Conservation (phyloP, 1,140 invertebrate species). For the Anastatus disparis region DNA sequence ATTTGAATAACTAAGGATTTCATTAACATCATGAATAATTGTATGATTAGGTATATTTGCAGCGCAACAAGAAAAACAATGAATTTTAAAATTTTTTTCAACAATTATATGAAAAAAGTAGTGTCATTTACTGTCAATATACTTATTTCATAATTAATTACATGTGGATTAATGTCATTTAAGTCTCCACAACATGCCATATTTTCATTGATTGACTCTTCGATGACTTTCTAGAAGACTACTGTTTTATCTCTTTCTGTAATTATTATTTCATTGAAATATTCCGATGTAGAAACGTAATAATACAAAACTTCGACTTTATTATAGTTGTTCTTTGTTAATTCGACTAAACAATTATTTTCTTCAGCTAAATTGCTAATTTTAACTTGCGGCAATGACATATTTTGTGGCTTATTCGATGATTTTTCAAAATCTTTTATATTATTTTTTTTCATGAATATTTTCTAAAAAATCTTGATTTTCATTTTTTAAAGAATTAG, state of each 20-base stretch:
- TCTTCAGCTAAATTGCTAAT: neutral
- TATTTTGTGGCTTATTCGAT: neutral
- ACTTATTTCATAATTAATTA: neutral
- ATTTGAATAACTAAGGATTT: neutral
- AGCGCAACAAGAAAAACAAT: neutral
- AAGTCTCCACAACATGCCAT: neutral
- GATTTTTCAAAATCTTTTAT: too few species aligned
- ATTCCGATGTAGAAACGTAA: neutral
- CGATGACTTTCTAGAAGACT: neutral
- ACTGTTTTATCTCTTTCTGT: neutral
- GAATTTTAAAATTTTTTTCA: neutral
- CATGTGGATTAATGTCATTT: neutral
- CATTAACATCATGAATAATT: neutral
- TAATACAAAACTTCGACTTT: neutral
- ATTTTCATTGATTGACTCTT: too few species aligned
- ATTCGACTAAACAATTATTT: neutral
- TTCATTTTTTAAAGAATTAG: too few species aligned
- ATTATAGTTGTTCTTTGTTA: neutral
- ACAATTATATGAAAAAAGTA: neutral
- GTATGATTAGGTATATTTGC: neutral
- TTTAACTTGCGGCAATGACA: neutral
- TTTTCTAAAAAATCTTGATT: neutral
- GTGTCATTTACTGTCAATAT: neutral
- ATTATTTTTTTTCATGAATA: too few species aligned
- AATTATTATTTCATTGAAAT: neutral